Evolutionary conservation across 2,113 vertebrate species (phyloP), one percentile per base, ranked within the genome.

Genomic region (Corythornis vintsioides): DNA sequence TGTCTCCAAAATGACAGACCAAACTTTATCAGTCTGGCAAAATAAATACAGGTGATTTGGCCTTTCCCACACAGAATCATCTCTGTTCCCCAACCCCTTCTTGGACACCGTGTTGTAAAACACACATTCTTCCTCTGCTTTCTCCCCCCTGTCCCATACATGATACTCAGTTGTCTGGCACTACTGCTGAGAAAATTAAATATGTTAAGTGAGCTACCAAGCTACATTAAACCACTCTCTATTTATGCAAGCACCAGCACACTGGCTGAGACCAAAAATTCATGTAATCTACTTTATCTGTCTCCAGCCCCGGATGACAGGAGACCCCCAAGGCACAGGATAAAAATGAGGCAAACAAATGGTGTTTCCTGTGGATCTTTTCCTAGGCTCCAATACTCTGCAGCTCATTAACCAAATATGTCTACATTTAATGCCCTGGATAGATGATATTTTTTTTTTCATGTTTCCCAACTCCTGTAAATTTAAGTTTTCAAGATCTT

Each of bases 21-120:
- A 81, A 82, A 69, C 42, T 84, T 92, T n/a, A 84, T 86, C 80
- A 84, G n/a, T 83, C 59, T 87, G 50, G 77, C 38, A 66, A 72
- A 90, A 92, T 20, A 90, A 93, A 93, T 76, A 60, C n/a, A 74
- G 35, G 16, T 74, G 40, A 63, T 67, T 72, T 71, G 88, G 65
- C 20, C 29, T 83, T 59, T 81, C 80, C 65, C 50, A 89, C 40
- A 52, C 6, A 77, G 64, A 79, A 55, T 10, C 38, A 77, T 56
- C 43, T 65, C 28, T 29, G 10, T 74, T 86, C 43, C 26, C 55
- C 56, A 35, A 10, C 19, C 53, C 33, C 15, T 59, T 59, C 15
- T 59, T 59, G 35, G 38, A 59, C 18, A 52, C 20, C 4, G 3
- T 10, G 28, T 70, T 61, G 18, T 31, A 89, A 59, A 13, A 67